Conservation (phyloP, 2,797 vertebrate genomes). For the Chaenodraco wilsoni region DNA sequence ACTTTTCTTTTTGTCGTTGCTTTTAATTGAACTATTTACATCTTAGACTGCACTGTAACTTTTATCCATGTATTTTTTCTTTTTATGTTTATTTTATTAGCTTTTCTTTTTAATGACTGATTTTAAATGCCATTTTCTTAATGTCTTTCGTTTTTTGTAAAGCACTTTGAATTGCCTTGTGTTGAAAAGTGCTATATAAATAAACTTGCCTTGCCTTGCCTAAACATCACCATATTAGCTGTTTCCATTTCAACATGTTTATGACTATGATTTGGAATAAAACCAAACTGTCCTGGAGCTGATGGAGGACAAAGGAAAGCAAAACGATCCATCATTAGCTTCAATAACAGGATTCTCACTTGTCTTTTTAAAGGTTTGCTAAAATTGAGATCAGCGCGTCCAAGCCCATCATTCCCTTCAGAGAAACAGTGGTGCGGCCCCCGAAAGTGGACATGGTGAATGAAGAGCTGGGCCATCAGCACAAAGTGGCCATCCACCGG, state of each 20-base stretch:
- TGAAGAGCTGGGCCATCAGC: constrained; percentile 94
- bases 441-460: constrained; percentile 99
- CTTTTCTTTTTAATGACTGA: no score
- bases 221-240: not conserved
- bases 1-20: no score
- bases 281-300: not conserved
- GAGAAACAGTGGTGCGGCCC: constrained; percentile 93
- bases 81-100: no score
- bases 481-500: constrained; percentile 94
- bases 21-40: no score
- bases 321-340: not conserved
- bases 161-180: no score
- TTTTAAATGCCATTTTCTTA: no score
- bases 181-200: no score
- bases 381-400: constrained; percentile 93
- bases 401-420: constrained; percentile 94
- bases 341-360: not conserved
- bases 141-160: no score
- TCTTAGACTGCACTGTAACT: no score
- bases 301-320: not conserved
- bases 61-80: no score
- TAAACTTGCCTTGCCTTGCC: no score
- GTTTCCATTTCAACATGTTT: not conserved
- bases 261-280: not conserved
- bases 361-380: constrained; percentile 87